phyloP scores from a whole-genome alignment of 2,797 vertebrate species.

The Apodemus agrarius region DNA sequence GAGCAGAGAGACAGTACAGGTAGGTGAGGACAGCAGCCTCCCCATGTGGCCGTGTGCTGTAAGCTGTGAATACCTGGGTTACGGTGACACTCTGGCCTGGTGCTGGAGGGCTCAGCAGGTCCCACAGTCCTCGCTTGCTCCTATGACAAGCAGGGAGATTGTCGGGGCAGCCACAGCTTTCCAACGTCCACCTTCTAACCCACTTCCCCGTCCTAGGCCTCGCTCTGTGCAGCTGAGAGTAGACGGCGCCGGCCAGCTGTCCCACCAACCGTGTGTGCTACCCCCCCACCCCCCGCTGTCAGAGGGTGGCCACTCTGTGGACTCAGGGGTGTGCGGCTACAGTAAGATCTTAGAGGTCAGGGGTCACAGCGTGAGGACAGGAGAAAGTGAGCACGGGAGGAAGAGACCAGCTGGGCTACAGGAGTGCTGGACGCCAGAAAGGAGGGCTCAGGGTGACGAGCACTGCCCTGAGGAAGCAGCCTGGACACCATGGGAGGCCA shows the following conservation, averaged over 20 bases:
- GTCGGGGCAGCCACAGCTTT: fast-evolving
- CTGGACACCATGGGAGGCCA: neutral
- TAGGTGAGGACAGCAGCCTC: neutral
- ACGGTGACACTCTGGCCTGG: neutral
- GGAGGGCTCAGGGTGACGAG: neutral
- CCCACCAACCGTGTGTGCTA: neutral
- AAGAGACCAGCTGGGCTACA: too few relatives aligned
- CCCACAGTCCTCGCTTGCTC: fast-evolving
- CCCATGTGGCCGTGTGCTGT: too few relatives aligned
- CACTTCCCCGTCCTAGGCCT: neutral
- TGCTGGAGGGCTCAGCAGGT: neutral
- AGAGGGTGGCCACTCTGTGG: too few relatives aligned
- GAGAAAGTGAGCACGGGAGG: neutral
- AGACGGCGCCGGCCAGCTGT: neutral
- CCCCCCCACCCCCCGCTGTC: too few relatives aligned
- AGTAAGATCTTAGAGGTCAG: neutral
- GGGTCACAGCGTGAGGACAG: fast-evolving
- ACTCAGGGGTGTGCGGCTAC: neutral
- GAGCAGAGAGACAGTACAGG: neutral
- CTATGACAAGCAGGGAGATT: fast-evolving
- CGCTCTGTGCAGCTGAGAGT: neutral
- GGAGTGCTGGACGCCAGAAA: neutral
- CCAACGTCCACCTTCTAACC: fast-evolving
- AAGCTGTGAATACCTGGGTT: neutral
- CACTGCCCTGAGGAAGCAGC: neutral